These are phyloP conservation scores for Stenchaetothrips biformis DNA, from an alignment of 2,888 invertebrate genomes.

Conservation along the genomic window DNA sequence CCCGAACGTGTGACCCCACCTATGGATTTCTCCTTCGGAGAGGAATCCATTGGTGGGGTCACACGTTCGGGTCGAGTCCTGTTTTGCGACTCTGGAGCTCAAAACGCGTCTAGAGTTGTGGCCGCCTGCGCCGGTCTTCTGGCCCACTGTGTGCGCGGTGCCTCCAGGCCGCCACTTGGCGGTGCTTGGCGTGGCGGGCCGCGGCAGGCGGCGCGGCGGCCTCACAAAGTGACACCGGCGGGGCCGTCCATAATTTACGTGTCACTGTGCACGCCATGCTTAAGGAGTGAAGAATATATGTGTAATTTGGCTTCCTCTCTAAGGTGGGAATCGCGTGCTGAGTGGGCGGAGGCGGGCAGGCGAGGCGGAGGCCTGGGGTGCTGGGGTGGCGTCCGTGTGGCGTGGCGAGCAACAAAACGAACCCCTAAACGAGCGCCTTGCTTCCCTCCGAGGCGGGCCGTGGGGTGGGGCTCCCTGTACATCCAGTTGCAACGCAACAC, in stretches of 20 bases:
- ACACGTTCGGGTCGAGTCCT: no score
- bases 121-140: background rate
- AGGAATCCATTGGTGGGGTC: no score
- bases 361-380: no score
- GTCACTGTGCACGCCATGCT: background rate
- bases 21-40: no score
- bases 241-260: conserved; percentile 14
- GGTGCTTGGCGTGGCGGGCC: background rate
- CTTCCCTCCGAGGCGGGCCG: no score
- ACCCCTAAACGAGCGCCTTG: no score
- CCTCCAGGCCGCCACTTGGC: background rate
- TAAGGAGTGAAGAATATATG: conserved; percentile 12
- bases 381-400: no score
- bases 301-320: conserved; percentile 13
- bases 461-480: no score
- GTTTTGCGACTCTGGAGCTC: no score
- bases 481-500: no score
- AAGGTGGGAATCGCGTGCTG: conserved; percentile 19
- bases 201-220: background rate
- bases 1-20: no score
- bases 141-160: background rate
- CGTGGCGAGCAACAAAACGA: no score
- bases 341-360: background rate
- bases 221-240: background rate
- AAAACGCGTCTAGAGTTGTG: background rate